A percentile compares a stretch with the other conserved stretches of the same genome.
phyloP scores from a whole-genome alignment of 1,140 invertebrate genomes.

The Mya arenaria region DNA sequence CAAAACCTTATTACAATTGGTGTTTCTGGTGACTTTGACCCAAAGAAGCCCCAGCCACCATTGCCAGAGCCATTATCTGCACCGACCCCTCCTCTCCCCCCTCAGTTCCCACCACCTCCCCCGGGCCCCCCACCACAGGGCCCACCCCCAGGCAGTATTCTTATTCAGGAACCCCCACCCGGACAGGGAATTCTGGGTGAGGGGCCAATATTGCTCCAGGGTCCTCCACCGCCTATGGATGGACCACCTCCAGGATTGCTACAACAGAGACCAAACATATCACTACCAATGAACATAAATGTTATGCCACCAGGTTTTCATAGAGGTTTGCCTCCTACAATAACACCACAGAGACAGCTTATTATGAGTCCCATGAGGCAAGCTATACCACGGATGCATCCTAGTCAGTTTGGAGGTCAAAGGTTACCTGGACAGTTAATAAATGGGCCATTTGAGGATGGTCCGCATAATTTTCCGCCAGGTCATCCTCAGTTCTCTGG shows the following conservation, averaged over 20 bases:
- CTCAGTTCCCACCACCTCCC: slow-evolving; percentile 51
- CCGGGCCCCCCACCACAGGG: slow-evolving; percentile 45
- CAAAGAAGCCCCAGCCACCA: slow-evolving; percentile 35
- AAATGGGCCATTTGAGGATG: slow-evolving; percentile 48
- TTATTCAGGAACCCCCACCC: slow-evolving; percentile 32
- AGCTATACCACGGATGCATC: slow-evolving; percentile 19
- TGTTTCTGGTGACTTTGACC: slow-evolving; percentile 27
- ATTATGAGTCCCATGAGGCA: slow-evolving; percentile 28
- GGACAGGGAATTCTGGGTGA: slow-evolving; percentile 45
- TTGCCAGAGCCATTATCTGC: slow-evolving; percentile 30
- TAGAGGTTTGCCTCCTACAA: slow-evolving; percentile 41
- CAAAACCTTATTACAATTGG: slow-evolving; percentile 44
- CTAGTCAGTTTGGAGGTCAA: slow-evolving; percentile 30
- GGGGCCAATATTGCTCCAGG: slow-evolving; percentile 27
- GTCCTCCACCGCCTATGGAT: slow-evolving; percentile 25
- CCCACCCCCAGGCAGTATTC: slow-evolving; percentile 27
- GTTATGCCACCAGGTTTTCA: slow-evolving; percentile 47
- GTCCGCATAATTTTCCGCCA: slow-evolving; percentile 29
- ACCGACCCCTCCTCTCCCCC: slow-evolving; percentile 46
- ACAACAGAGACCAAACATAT: slow-evolving; percentile 21
- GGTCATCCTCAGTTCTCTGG: slow-evolving; percentile 24
- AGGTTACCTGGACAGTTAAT: slow-evolving; percentile 15
- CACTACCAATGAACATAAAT: slow-evolving; percentile 32
- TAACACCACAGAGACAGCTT: slow-evolving; percentile 28
- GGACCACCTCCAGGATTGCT: slow-evolving; percentile 43